phyloP scores from a whole-genome alignment of 2,113 vertebrate species.

The Psophia crepitans region DNA sequence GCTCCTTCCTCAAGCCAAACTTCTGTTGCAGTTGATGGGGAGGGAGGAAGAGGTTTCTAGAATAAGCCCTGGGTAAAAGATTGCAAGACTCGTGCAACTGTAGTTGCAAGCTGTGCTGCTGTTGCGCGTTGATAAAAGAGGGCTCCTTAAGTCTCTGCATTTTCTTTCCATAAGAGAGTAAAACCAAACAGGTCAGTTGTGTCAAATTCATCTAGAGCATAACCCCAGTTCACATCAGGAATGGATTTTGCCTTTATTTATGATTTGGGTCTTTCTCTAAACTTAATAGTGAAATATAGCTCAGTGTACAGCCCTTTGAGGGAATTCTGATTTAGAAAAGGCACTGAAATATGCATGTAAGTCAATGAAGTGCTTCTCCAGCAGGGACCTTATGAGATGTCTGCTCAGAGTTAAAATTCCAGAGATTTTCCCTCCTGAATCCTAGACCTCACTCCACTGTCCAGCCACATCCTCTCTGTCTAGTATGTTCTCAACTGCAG shows the following conservation, averaged over 20 bases:
- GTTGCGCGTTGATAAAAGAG: neutral
- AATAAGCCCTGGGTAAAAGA: slow-evolving; percentile 6
- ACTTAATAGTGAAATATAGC: neutral
- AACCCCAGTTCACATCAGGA: neutral
- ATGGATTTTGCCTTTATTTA: neutral
- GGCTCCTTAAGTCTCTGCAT: neutral
- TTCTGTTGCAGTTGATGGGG: neutral
- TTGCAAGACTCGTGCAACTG: neutral
- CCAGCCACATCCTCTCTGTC: neutral
- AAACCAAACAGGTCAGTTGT: neutral
- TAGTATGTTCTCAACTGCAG: neutral
- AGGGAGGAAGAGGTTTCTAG: slow-evolving; percentile 47
- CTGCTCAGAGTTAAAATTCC: neutral
- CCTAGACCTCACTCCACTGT: neutral
- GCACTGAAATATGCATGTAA: slow-evolving; percentile 24
- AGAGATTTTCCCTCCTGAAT: neutral
- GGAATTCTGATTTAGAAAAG: slow-evolving; percentile 48
- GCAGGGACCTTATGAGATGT: neutral
- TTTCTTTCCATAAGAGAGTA: neutral
- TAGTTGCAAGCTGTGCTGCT: neutral
- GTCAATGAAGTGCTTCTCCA: neutral
- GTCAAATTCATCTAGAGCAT: neutral
- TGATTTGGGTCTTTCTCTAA: neutral
- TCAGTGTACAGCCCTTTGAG: neutral
- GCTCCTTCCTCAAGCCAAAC: slow-evolving; percentile 30